Conservation (phyloP, 2,888 invertebrate species). For the Agrotis puta region DNA sequence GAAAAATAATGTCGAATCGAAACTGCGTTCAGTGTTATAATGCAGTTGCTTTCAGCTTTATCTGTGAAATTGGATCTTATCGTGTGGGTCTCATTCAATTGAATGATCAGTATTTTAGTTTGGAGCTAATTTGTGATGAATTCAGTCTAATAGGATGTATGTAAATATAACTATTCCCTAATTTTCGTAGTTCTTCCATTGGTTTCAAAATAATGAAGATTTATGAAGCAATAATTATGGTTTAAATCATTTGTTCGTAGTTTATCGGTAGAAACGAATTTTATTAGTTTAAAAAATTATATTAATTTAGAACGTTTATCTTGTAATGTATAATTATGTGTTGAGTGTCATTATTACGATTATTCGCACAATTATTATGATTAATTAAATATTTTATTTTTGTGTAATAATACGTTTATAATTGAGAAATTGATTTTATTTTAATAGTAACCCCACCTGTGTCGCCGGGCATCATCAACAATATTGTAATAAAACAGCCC, state of each 20-base stretch:
- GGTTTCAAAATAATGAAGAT: constrained; percentile 72
- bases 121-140: constrained; percentile 29
- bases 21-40: not conserved
- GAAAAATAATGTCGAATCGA: too few species aligned
- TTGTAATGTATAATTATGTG: constrained; percentile 73
- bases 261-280: constrained; percentile 75
- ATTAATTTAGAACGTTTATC: constrained; percentile 65
- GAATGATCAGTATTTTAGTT: not conserved
- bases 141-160: constrained; percentile 42
- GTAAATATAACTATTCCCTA: constrained; percentile 64
- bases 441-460: constrained; percentile 56
- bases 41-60: not conserved
- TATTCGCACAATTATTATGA: constrained; percentile 80
- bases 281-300: constrained; percentile 75
- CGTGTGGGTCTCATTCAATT: not conserved
- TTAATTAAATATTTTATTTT: constrained; percentile 63
- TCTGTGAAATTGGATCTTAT: not conserved
- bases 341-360: constrained; percentile 70
- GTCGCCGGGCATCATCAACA: constrained; percentile 46
- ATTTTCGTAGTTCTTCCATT: constrained; percentile 79
- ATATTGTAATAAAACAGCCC: constrained; percentile 46
- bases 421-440: constrained; percentile 55
- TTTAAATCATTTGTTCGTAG: constrained; percentile 76
- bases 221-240: constrained; percentile 84
- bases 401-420: constrained; percentile 58